Base-by-base conservation (phyloP, 1,140 invertebrate species). In the Hyposmocoma kahamanoa region DNA sequence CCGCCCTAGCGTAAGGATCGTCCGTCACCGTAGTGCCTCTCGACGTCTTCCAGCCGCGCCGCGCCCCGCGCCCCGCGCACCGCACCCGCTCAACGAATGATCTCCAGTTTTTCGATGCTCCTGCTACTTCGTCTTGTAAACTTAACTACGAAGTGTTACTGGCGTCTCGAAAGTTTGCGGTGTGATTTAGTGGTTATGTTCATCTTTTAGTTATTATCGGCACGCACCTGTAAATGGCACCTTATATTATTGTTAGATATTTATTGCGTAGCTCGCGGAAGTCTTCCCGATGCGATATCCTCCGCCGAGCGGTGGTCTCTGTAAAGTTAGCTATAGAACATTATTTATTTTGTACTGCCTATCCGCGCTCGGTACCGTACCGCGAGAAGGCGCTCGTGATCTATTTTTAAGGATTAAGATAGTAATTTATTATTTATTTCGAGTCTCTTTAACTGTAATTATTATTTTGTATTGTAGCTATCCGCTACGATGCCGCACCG, bases 361-460 rank as follows among this genome's bases (percentile, higher is more conserved):
- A 61, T 63, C 74, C 79, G 77, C 79, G 74, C 81, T 83, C 75
- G 79, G 75, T 78, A 76, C 68, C 71, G 75, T 76, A 77, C 81
- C 81, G 81, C 79, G 77, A 81, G 81, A 81, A 74, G 81, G 79
- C 81, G 77, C 79, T 82, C 81, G 81, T 85, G 81, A 83, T 85
- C 77, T 85, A 85, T 83, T 78, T 78, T 83, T 85, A 85, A 85
- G 81, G 72, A 64, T 85, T 85, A 85, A 83, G 76, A 74, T 85
- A 85, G 80, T 85, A 85, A 85, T 83, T 85, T 85, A 85, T 85
- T 85, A 85, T 85, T 85, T 85, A 85, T 84, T 84, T 83, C 68
- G 81, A 84, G 81, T 84, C 81, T 84, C 81, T 82, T 82, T 84
- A 78, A 81, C 71, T 81, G 57, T 82, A 84, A 79, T 79, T 62